These are phyloP conservation scores for Drosophila mayri DNA, from an alignment of 1,140 invertebrate genomes.

Conservation along the genomic window DNA sequence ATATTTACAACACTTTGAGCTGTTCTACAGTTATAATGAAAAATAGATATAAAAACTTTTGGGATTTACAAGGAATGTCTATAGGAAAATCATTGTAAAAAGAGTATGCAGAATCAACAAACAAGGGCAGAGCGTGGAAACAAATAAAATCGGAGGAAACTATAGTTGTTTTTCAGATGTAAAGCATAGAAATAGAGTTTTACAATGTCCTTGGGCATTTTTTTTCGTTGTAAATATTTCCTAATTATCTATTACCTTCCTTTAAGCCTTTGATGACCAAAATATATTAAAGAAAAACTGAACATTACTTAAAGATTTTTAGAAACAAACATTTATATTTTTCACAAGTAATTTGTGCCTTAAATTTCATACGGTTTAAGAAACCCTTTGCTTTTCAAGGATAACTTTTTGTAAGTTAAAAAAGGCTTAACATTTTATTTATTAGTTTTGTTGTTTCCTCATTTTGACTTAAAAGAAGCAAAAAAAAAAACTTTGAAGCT, in stretches of 20 bases:
- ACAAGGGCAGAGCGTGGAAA: constrained; percentile 1
- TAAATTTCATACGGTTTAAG: background rate
- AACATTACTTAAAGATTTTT: background rate
- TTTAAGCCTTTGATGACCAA: background rate
- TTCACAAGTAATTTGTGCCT: background rate
- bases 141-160: background rate
- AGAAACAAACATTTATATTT: too few relatives aligned
- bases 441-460: background rate
- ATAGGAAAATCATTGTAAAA: constrained; percentile 71
- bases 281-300: background rate
- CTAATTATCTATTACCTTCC: background rate
- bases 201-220: background rate
- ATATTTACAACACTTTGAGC: constrained; percentile 79
- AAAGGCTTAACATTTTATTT: background rate
- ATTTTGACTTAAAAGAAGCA: background rate
- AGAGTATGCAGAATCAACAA: constrained; percentile 32
- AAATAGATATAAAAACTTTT: constrained; percentile 35
- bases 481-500: background rate
- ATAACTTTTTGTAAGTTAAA: background rate
- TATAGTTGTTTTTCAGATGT: too few relatives aligned
- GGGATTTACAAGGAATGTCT: constrained; percentile 50
- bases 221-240: background rate
- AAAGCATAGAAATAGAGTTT: too few relatives aligned
- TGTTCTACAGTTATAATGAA: constrained; percentile 36
- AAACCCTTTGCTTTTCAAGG: too few relatives aligned